Evolutionary conservation across 2,797 vertebrate genomes (phyloP), one percentile per base, ranked within the genome.

Genomic region (Enteromius trimaculatus): DNA sequence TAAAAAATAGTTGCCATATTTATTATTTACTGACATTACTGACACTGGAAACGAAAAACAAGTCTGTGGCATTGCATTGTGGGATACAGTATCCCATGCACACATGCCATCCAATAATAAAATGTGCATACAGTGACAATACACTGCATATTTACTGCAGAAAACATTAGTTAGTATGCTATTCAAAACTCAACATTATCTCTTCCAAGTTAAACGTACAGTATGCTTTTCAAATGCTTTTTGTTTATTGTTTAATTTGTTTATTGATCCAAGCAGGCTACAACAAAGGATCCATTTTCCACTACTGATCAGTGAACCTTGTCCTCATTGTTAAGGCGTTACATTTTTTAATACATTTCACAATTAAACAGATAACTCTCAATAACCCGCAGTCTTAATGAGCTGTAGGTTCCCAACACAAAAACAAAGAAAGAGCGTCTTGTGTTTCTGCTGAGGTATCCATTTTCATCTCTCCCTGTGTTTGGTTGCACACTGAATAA

Each of bases 401-500:
- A 89, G 86, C 85, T 79, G 80, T 71, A 80, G 71, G 82, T 76
- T 76, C 47, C 70, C 76, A 72, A 87, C 37, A 84, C 77, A 37
- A 83, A 84, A 3, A 87, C 88, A 85, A 86, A 82, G 84, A 85
- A 77, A 86, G 51, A 23, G 23, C 5, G 23, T 69, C 70, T 86
- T 79, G 66, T 51, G 69, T 84, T 88, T 88, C 82, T 72, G 74
- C 80, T 62, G 60, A 80, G 68, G 65, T 80, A 88, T 88, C 77
- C n/a, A 42, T 80, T 86, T 84, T 85, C 83, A 88, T 89, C 84
- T 87, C 77, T 42, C 79, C 66, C 51, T 44, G 75, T 92, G 91
- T 95, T 93, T 92, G 88, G 92, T 90, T 90, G 90, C 91, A 92
- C 91, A 85, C 89, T 87, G 88, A 93, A 93, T 92, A 93, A 94